Conservation (phyloP, 2,888 invertebrate species). For the Caenorhabditis panamensis region DNA sequence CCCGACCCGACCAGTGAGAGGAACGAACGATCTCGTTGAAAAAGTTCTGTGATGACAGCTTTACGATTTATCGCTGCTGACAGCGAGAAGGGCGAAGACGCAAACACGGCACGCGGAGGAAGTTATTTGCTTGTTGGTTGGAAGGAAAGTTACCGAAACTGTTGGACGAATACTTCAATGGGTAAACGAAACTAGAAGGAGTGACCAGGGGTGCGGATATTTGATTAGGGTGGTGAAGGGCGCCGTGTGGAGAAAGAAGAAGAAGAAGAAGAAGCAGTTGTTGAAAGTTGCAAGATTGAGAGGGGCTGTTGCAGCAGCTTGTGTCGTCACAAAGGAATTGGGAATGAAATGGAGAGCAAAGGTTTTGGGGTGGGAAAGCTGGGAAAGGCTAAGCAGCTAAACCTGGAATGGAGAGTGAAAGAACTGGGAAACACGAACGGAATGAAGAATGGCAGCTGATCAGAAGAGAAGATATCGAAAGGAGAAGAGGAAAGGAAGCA, state of each 20-base stretch:
- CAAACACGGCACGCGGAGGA: constrained; percentile 22
- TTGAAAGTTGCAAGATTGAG: constrained; percentile 50
- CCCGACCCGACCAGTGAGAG: constrained; percentile 23
- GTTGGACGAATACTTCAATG: neutral
- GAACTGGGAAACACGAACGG: constrained; percentile 50
- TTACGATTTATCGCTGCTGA: constrained; percentile 52
- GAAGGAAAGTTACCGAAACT: constrained; percentile 22
- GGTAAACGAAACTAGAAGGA: neutral
- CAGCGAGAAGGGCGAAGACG: constrained; percentile 32
- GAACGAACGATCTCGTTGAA: constrained; percentile 43
- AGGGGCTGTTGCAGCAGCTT: constrained; percentile 11
- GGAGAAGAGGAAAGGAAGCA: constrained; percentile 27
- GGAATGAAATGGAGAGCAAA: constrained; percentile 17
- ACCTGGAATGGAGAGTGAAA: constrained; percentile 2
- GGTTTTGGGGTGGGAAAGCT: no score
- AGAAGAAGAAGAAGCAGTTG: constrained; percentile 14
- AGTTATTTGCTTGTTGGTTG: constrained; percentile 25
- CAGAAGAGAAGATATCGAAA: constrained; percentile 39
- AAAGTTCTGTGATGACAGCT: constrained; percentile 51
- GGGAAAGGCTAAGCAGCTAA: no score
- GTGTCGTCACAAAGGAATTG: constrained; percentile 47
- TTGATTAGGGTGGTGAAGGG: constrained; percentile 50
- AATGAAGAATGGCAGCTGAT: constrained; percentile 58
- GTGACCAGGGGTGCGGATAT: constrained; percentile 13
- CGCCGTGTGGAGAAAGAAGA: neutral